These are phyloP conservation scores for Scaptomyza flava DNA, from an alignment of 2,888 invertebrate species.

Conservation along the genomic window DNA sequence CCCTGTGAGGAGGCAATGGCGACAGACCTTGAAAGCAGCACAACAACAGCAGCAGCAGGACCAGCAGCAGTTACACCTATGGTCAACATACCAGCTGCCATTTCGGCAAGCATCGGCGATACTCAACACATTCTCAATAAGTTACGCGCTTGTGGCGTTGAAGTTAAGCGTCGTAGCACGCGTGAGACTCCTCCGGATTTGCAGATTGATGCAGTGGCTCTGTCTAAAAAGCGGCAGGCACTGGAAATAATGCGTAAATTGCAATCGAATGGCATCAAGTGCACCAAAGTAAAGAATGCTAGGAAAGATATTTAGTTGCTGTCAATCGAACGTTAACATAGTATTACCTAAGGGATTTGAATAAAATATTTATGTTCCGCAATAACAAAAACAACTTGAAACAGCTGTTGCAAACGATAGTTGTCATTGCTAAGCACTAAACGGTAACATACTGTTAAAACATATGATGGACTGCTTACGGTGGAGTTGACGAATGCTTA, in stretches of 20 bases:
- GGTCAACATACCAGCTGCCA: slow-evolving; percentile 23
- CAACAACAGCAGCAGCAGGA: not conserved
- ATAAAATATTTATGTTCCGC: not conserved
- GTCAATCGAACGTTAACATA: slow-evolving; percentile 1
- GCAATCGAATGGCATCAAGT: slow-evolving; percentile 78
- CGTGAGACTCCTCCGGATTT: slow-evolving; percentile 14
- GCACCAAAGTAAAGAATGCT: slow-evolving; percentile 59
- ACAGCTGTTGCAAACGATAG: slow-evolving; percentile 13
- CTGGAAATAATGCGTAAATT: slow-evolving; percentile 74
- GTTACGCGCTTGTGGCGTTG: slow-evolving; percentile 75
- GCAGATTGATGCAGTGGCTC: not conserved
- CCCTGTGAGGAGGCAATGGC: slow-evolving; percentile 15
- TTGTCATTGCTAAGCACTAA: slow-evolving; percentile 2
- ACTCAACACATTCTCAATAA: slow-evolving; percentile 75
- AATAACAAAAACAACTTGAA: not conserved
- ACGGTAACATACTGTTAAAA: not conserved
- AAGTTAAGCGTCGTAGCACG: slow-evolving; percentile 68
- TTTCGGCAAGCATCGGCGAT: slow-evolving; percentile 27
- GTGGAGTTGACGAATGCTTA: no score
- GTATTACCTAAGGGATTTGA: not conserved
- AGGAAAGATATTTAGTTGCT: slow-evolving; percentile 14
- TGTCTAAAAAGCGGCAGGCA: slow-evolving; percentile 43
- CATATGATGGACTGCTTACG: no score
- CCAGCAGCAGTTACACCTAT: slow-evolving; percentile 13
- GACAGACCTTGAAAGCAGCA: no score